phyloP scores from a whole-genome alignment of 2,113 vertebrate species.

The Menidia beryllina region DNA sequence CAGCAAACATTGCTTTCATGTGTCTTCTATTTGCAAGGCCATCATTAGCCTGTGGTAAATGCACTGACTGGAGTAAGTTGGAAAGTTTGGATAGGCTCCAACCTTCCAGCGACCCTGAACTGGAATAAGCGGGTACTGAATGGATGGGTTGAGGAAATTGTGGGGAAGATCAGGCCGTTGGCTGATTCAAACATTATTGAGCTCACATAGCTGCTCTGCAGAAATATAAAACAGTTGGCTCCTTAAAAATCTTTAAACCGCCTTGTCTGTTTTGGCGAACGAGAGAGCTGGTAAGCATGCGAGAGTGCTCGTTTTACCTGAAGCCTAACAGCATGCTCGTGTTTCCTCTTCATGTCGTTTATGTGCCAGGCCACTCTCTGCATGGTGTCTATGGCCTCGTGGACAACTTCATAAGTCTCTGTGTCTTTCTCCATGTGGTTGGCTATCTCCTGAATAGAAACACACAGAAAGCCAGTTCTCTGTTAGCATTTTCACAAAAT shows the following conservation, averaged over 20 bases:
- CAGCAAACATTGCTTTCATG: constrained; percentile 70
- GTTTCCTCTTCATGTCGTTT: constrained; percentile 99
- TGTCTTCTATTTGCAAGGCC: constrained; percentile 66
- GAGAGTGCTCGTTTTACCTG: constrained; percentile 83
- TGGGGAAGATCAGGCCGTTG: constrained; percentile 40
- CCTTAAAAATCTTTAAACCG: constrained; percentile 17
- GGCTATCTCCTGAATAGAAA: constrained; percentile 90
- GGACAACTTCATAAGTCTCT: constrained; percentile 93
- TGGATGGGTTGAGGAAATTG: too few species aligned
- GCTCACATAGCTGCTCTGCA: constrained; percentile 37
- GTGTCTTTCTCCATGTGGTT: constrained; percentile 97
- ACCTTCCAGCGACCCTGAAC: too few species aligned
- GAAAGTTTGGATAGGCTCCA: too few species aligned
- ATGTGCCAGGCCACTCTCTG: constrained; percentile 99
- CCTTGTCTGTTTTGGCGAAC: constrained; percentile 18
- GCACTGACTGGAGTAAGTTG: constrained; percentile 47
- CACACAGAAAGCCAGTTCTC: not conserved
- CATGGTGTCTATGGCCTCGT: constrained; percentile 98
- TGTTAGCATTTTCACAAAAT: constrained; percentile 19
- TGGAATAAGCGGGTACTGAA: too few species aligned
- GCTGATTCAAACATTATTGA: constrained; percentile 32
- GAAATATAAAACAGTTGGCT: constrained; percentile 40
- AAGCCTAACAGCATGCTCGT: constrained; percentile 92
- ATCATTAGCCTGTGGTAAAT: constrained; percentile 66
- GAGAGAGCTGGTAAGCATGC: constrained; percentile 2